Evolutionary conservation across 1,140 invertebrate genomes (phyloP).

Genomic region (Drosophila lowei): DNA sequence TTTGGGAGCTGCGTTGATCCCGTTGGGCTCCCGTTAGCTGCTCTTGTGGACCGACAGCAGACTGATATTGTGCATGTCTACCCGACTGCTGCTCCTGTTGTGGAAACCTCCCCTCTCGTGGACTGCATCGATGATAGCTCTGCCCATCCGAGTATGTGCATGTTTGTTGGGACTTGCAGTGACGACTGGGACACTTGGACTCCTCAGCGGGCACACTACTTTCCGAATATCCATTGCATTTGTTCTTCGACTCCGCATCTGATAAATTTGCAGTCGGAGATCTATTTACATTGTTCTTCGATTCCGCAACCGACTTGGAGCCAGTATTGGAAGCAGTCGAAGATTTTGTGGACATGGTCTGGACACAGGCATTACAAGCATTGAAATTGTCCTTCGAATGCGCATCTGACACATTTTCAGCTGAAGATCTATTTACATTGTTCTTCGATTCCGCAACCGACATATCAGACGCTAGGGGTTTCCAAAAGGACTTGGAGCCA

Average conservation of each 20-base stretch:
- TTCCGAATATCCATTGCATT: too few species aligned
- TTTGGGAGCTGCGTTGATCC: too few species aligned
- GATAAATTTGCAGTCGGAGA: neutral
- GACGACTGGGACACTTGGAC: neutral
- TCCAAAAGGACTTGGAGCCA: neutral
- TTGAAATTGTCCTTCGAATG: too few species aligned
- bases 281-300: too few species aligned
- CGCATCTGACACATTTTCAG: neutral
- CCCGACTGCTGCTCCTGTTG: too few species aligned
- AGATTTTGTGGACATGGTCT: neutral
- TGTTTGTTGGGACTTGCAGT: neutral
- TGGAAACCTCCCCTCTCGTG: neutral
- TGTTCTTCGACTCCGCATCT: too few species aligned
- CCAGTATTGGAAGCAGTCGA: slow-evolving; percentile 14
- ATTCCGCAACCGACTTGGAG: neutral
- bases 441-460: too few species aligned
- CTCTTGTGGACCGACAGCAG: too few species aligned
- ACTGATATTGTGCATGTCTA: too few species aligned
- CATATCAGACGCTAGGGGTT: too few species aligned
- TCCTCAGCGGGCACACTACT: neutral
- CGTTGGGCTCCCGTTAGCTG: too few species aligned
- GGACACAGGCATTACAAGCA: slow-evolving; percentile 4
- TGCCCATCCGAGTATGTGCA: neutral
- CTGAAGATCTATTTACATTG: neutral
- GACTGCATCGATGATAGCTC: too few species aligned